Conservation (phyloP, 2,113 vertebrate species). For the Ahaetulla prasina region DNA sequence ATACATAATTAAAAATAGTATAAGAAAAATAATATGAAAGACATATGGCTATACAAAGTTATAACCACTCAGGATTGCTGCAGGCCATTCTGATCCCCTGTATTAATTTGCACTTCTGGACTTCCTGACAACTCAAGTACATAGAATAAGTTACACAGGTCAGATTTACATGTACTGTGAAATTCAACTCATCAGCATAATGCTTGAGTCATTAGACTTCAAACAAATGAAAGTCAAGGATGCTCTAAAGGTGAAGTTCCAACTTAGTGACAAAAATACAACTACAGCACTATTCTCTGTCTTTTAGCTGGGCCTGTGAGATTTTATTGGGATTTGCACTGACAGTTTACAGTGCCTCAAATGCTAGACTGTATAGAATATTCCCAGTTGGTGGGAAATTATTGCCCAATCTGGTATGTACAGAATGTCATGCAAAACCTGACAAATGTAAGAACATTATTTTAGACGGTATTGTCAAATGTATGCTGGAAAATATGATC, state of each 20-base stretch:
- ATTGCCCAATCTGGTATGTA: not conserved
- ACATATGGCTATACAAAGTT: not conserved
- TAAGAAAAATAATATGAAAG: conserved; percentile 13
- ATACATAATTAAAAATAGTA: not conserved
- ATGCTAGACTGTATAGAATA: not conserved
- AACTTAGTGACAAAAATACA: conserved; percentile 6
- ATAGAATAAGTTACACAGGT: conserved; percentile 8
- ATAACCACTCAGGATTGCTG: conserved; percentile 18
- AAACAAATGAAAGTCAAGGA: conserved; percentile 21
- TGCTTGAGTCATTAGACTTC: conserved; percentile 12
- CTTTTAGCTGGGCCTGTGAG: not conserved
- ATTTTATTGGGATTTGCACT: not conserved
- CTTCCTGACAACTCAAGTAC: conserved; percentile 2
- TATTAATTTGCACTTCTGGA: conserved; percentile 16
- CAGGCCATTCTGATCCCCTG: conserved; percentile 18
- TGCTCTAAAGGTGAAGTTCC: conserved; percentile 13
- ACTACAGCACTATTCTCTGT: not conserved
- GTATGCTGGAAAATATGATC: not conserved
- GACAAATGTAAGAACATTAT: not conserved
- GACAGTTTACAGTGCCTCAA: not conserved
- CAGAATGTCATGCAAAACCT: not conserved
- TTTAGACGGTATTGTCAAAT: not conserved
- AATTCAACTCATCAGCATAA: conserved; percentile 30
- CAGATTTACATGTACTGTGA: conserved; percentile 33
- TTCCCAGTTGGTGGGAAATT: not conserved